Evolutionary conservation across 1,140 invertebrate species (phyloP).

Genomic region (Sitodiplosis mosellana): DNA sequence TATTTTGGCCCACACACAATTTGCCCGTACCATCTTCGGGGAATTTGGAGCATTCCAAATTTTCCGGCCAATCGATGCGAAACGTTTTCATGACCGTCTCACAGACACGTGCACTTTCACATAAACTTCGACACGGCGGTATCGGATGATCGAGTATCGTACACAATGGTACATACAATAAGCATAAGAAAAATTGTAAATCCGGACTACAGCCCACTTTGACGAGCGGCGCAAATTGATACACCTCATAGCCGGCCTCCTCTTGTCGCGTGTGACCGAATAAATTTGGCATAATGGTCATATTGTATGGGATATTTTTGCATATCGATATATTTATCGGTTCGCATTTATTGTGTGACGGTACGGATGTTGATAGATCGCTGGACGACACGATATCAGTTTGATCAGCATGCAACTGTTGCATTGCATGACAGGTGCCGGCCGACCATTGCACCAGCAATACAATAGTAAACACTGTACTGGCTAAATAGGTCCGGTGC

Average conservation of each 20-base stretch:
- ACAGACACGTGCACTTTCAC: slow-evolving; percentile 78
- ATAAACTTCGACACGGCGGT: slow-evolving; percentile 81
- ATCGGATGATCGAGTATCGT: slow-evolving; percentile 78
- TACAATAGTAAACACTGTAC: too few relatives aligned
- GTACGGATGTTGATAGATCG: too few relatives aligned
- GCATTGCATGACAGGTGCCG: too few relatives aligned
- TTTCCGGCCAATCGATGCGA: slow-evolving; percentile 86
- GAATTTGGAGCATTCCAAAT: slow-evolving; percentile 79
- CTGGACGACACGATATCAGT: too few relatives aligned
- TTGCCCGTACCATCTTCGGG: slow-evolving; percentile 46
- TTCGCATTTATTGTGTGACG: slow-evolving; percentile 64
- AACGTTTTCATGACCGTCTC: slow-evolving; percentile 84
- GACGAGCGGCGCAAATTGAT: slow-evolving; percentile 87
- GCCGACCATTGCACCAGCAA: too few relatives aligned
- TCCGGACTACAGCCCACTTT: slow-evolving; percentile 91
- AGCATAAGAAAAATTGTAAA: slow-evolving; percentile 89
- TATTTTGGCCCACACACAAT: slow-evolving; percentile 78
- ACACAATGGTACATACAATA: slow-evolving; percentile 89
- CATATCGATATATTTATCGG: slow-evolving; percentile 84
- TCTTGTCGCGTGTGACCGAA: slow-evolving; percentile 85
- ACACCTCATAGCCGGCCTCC: slow-evolving; percentile 83
- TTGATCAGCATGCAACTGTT: too few relatives aligned
- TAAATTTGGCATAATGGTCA: slow-evolving; percentile 91
- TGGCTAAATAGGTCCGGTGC: too few relatives aligned
- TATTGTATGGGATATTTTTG: slow-evolving; percentile 81